Conservation (phyloP, 2,797 vertebrate genomes). For the Crocidura indochinensis region DNA sequence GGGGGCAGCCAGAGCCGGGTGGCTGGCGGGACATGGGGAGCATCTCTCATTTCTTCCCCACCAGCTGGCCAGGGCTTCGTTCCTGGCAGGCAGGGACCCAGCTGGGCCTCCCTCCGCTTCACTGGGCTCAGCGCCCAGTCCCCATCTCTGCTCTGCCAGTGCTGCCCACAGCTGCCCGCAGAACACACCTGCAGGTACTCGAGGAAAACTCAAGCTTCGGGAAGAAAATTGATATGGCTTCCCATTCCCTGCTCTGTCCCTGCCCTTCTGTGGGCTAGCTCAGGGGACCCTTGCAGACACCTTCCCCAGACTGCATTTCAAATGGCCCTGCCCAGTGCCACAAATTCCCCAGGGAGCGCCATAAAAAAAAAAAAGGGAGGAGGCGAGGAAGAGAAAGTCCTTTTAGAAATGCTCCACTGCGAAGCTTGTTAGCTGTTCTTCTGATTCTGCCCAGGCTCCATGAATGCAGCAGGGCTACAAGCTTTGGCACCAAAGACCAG, state of each 20-base stretch:
- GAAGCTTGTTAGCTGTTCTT: conserved; percentile 66
- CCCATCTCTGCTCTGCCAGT: neutral
- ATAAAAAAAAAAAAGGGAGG: too few relatives aligned
- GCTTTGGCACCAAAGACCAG: conserved; percentile 73
- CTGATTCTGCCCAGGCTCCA: conserved; percentile 47
- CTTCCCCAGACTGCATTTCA: conserved; percentile 2
- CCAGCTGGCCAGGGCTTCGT: neutral
- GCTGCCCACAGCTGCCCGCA: conserved; percentile 39
- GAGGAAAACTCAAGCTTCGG: conserved; percentile 26
- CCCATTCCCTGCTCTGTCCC: neutral
- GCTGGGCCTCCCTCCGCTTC: neutral
- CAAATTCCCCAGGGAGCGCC: neutral
- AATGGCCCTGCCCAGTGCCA: too few relatives aligned
- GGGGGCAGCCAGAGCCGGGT: too few relatives aligned
- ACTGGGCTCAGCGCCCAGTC: neutral
- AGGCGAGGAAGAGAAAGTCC: conserved; percentile 29
- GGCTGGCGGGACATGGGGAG: neutral
- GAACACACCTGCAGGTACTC: conserved; percentile 42
- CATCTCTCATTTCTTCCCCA: neutral
- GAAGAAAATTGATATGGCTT: conserved; percentile 5
- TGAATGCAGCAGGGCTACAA: conserved; percentile 66
- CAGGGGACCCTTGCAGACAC: neutral
- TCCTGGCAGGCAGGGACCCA: conserved; percentile 9
- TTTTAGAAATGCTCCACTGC: conserved; percentile 60
- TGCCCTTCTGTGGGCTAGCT: conserved; percentile 30